Conservation (phyloP, 2,888 invertebrate species). For the Baronia brevicornis region DNA sequence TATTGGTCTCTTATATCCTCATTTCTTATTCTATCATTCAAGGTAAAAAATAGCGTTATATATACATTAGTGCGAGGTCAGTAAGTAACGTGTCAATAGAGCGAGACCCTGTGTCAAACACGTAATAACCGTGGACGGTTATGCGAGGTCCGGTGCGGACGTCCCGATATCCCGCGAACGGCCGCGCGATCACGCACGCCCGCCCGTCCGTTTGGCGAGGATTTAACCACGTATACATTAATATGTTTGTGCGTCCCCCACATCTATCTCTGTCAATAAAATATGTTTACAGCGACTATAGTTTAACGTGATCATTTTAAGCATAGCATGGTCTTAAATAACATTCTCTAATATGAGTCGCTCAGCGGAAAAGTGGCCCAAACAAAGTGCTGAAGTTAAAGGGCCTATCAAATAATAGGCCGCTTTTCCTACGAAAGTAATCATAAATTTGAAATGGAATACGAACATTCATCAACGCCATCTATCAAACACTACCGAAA, state of each 20-base stretch:
- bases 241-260: slow-evolving; percentile 53
- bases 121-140: slow-evolving; percentile 26
- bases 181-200: slow-evolving; percentile 54
- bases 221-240: slow-evolving; percentile 61
- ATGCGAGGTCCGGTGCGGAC: slow-evolving; percentile 31
- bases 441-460: too few relatives aligned
- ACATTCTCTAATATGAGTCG: too few relatives aligned
- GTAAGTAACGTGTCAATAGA: slow-evolving; percentile 11
- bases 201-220: slow-evolving; percentile 53
- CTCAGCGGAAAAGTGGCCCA: too few relatives aligned
- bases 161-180: slow-evolving; percentile 46
- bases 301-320: not conserved
- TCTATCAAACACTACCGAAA: too few relatives aligned
- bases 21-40: not conserved
- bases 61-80: slow-evolving; percentile 13
- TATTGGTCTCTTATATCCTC: not conserved
- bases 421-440: too few relatives aligned
- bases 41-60: slow-evolving; percentile 2
- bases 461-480: too few relatives aligned
- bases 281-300: not conserved
- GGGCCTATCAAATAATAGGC: too few relatives aligned
- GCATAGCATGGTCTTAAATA: too few relatives aligned
- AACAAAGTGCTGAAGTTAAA: too few relatives aligned
- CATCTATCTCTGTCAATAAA: slow-evolving; percentile 38
- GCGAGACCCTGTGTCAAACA: slow-evolving; percentile 13